These are phyloP conservation scores for Cybosia mesomella DNA, from an alignment of 2,888 invertebrate genomes.

Conservation along the genomic window DNA sequence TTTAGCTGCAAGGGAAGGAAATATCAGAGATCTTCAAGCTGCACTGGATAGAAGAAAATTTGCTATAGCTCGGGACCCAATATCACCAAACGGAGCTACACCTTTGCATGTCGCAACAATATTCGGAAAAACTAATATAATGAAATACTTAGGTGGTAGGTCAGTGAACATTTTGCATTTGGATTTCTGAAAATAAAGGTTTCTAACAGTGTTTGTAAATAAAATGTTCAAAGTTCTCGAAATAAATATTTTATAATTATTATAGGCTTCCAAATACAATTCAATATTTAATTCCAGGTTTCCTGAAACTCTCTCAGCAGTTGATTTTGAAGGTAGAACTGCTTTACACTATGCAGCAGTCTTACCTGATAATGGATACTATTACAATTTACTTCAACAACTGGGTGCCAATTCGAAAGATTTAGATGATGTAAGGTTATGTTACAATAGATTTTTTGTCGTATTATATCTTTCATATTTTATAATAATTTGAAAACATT, in stretches of 20 bases:
- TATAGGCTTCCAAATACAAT: not conserved
- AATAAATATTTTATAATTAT: not conserved
- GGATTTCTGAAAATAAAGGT: not conserved
- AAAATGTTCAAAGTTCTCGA: not conserved
- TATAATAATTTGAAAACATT: constrained; percentile 19
- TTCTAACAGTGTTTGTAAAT: not conserved
- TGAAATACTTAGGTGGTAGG: constrained; percentile 88
- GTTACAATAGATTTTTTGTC: not conserved
- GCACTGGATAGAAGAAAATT: constrained; percentile 96
- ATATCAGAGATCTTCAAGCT: constrained; percentile 93
- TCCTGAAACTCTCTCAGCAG: constrained; percentile 94
- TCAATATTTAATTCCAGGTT: constrained; percentile 83
- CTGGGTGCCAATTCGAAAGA: constrained; percentile 94
- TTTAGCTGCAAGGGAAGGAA: constrained; percentile 94
- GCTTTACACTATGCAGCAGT: constrained; percentile 96
- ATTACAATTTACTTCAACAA: constrained; percentile 94
- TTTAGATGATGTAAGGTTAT: constrained; percentile 91
- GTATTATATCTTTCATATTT: not conserved
- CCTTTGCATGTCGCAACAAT: constrained; percentile 95
- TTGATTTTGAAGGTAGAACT: constrained; percentile 93
- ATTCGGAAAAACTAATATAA: constrained; percentile 93
- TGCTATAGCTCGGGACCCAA: constrained; percentile 94
- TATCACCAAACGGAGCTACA: constrained; percentile 94
- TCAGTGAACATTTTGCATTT: constrained; percentile 35
- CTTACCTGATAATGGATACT: constrained; percentile 94